Conservation (phyloP, 2,113 vertebrate species). For the Micronisus gabar region DNA sequence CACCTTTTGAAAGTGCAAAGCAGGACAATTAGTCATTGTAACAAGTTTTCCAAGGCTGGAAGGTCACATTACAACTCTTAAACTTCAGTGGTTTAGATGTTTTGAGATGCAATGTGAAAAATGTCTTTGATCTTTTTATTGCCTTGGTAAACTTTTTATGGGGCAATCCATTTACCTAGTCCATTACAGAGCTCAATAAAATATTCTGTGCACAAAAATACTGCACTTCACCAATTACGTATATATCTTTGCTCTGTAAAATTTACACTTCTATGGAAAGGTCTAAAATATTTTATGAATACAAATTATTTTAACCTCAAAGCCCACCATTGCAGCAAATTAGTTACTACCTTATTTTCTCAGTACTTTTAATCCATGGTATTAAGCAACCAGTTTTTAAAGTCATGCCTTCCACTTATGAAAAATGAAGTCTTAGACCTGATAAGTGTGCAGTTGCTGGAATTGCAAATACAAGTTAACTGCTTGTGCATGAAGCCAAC, state of each 20-base stretch:
- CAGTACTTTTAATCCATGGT: background rate
- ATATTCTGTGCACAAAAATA: conserved; percentile 30
- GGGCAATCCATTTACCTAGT: conserved; percentile 37
- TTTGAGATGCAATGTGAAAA: conserved; percentile 59
- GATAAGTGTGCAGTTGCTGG: background rate
- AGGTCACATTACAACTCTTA: conserved; percentile 48
- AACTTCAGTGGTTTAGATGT: conserved; percentile 44
- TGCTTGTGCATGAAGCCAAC: background rate
- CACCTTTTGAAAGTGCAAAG: conserved; percentile 58
- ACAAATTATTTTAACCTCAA: background rate
- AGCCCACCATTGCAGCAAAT: background rate
- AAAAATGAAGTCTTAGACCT: background rate
- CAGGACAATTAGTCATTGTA: conserved; percentile 54
- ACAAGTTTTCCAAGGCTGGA: conserved; percentile 43
- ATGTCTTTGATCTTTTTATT: conserved; percentile 67
- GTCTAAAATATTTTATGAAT: background rate
- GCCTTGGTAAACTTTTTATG: conserved; percentile 58
- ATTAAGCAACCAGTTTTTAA: background rate
- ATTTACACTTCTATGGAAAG: background rate
- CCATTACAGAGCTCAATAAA: conserved; percentile 47
- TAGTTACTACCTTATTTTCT: background rate
- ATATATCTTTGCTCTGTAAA: conserved; percentile 14
- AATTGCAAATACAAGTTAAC: background rate
- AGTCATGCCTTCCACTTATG: background rate
- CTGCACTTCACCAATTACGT: background rate